Conservation (phyloP, 2,797 vertebrate species). For the Myotis myotis region DNA sequence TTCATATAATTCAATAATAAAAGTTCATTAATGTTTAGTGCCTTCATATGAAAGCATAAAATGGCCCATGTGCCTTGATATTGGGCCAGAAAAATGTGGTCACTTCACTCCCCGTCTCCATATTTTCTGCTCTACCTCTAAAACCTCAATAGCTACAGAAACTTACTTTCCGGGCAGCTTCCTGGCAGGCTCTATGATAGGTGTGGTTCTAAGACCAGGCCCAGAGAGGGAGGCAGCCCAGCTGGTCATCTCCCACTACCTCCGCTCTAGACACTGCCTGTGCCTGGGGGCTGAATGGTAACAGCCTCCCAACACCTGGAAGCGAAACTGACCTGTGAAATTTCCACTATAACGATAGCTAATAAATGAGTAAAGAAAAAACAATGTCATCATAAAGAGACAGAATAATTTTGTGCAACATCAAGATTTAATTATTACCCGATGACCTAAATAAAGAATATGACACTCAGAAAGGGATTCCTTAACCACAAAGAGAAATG, state of each 20-base stretch:
- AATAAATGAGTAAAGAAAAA: neutral
- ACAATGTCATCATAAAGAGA: neutral
- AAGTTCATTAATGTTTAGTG: neutral
- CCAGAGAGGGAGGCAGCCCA: neutral
- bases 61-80: neutral
- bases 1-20: neutral
- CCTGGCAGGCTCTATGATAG: neutral
- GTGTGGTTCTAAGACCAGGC: neutral
- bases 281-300: neutral
- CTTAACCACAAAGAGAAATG: neutral
- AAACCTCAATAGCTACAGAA: neutral
- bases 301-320: neutral
- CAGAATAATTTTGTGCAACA: neutral
- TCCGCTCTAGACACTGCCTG: neutral
- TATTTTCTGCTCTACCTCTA: neutral
- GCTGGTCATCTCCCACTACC: neutral
- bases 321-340: neutral
- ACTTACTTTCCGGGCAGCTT: neutral
- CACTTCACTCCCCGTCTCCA: neutral
- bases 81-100: neutral
- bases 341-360: neutral
- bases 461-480: neutral
- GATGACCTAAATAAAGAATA: neutral
- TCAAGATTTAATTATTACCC: neutral
- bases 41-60: neutral